Percentiles rank a stretch among this genome's conserved stretches.
phyloP scores from a whole-genome alignment of 35 echinoderm and acorn worm species.

The Apostichopus californicus region DNA sequence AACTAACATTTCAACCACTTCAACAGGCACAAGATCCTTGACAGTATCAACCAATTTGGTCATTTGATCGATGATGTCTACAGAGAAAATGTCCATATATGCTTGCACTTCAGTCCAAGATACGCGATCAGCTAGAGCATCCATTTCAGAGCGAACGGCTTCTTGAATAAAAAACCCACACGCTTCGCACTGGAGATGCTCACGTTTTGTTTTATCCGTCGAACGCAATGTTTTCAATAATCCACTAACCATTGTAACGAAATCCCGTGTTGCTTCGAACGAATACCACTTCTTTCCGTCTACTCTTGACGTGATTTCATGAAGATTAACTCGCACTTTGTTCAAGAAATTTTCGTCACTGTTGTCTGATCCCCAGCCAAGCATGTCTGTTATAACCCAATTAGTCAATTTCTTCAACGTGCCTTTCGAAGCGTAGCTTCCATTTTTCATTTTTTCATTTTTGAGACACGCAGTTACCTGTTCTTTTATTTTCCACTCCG shows the following conservation, averaged over 20 bases:
- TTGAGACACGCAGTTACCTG: too few species aligned
- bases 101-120: constrained; percentile 12
- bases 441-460: too few species aligned
- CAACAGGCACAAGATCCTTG: not conserved
- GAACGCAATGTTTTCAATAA: not conserved
- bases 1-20: not conserved
- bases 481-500: too few species aligned
- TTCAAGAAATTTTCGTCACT: too few species aligned
- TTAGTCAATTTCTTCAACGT: too few species aligned
- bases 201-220: not conserved
- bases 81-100: not conserved
- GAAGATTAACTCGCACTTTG: too few species aligned
- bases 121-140: not conserved
- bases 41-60: not conserved
- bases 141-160: constrained; percentile 14
- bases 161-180: constrained; percentile 8
- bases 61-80: constrained; percentile 28
- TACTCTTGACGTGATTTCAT: too few species aligned
- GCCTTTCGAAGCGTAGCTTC: too few species aligned
- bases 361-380: too few species aligned
- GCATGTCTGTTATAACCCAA: too few species aligned
- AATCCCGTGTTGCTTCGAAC: not conserved
- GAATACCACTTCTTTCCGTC: too few species aligned
- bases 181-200: not conserved
- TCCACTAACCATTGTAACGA: not conserved